Percentiles rank a stretch among this genome's conserved stretches.
phyloP scores from a whole-genome alignment of 2,888 invertebrate species.

The Nomada fabriciana region DNA sequence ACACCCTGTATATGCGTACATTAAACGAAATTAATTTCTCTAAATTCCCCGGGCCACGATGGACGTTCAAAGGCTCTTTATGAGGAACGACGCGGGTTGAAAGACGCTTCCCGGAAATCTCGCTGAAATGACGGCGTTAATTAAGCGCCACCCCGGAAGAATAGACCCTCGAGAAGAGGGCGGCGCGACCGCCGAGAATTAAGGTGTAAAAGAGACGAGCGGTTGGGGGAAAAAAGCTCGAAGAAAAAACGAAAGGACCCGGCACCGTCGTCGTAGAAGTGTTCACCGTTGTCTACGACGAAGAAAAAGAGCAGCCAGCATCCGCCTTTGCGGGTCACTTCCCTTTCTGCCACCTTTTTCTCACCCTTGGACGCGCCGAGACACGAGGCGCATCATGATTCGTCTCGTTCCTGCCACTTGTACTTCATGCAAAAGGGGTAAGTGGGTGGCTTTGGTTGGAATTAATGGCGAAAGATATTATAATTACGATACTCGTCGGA shows the following conservation, averaged over 20 bases:
- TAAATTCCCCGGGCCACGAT: slow-evolving; percentile 10
- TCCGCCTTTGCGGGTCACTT: slow-evolving; percentile 33
- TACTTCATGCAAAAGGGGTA: background rate
- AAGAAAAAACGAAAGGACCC: slow-evolving; percentile 35
- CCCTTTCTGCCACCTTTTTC: background rate
- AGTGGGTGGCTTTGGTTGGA: too few relatives aligned
- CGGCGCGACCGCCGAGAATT: slow-evolving; percentile 38
- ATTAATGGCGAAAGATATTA: too few relatives aligned
- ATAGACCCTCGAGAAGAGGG: slow-evolving; percentile 59
- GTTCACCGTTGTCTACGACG: background rate
- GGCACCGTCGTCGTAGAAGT: background rate
- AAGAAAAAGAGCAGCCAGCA: slow-evolving; percentile 43
- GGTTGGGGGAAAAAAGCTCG: slow-evolving; percentile 11
- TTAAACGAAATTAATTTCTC: slow-evolving; percentile 46
- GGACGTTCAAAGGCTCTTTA: background rate
- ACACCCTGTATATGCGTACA: too few relatives aligned
- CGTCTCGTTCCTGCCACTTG: background rate
- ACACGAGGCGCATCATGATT: slow-evolving; percentile 17
- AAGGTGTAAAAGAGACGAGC: slow-evolving; percentile 52
- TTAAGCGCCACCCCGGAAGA: slow-evolving; percentile 78
- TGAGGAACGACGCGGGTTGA: background rate
- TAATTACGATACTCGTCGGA: too few relatives aligned
- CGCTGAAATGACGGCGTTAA: slow-evolving; percentile 76
- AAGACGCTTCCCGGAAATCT: slow-evolving; percentile 68
- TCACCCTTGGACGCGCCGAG: slow-evolving; percentile 4